Evolutionary conservation across 92 coral and sea anemone species (phyloP), one percentile per base, ranked within the genome.

Genomic region (Plumapathes pennacea): DNA sequence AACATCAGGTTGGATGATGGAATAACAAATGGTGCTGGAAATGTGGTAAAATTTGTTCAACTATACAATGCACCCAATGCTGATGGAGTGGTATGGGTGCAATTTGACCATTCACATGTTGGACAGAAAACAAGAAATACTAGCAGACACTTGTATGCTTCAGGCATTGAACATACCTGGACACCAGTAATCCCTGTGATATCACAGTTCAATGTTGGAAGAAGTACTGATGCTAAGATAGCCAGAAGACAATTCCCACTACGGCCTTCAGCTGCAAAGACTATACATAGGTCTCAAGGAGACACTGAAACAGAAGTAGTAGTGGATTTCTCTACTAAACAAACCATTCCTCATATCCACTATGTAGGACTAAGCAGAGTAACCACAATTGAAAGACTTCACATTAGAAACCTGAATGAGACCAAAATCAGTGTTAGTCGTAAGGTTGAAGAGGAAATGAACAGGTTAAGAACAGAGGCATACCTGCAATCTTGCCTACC

Each of bases 261-360:
- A 41, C 48, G 50, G 12, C 67, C 66, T 25, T 65, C 73, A 8
- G 73, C 62, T 0, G 71, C 25, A n/a, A 65, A 51, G 21, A 65
- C 62, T 18, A 31, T 72, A 4, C 80, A 72, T 42, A 60, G 80
- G 18, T 62, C 72, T 14, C 74, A 67, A 67, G 64, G 64, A 10
- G 64, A 67, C 26, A 37, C 74, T 25, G 62, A 67, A 54, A 36
- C 29, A 24, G 29, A 33, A 71, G 27, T 71, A 2, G 34, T 60
- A 47, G 78, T 60, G 25, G 49, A 59, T 49, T 63, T 63, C 0
- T 46, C 38, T 38, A 57, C 22, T 6, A 0, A 10, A 17, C 38
- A 45, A 40, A 28, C 55, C 27, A 37, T 67, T 17, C 74, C 74
- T 38, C 74, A 66, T 53, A 66, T 65, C 23, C 62, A 62, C 36